These are phyloP conservation scores for Oxycera nigricornis DNA, from an alignment of 2,888 invertebrate species.

Conservation along the genomic window DNA sequence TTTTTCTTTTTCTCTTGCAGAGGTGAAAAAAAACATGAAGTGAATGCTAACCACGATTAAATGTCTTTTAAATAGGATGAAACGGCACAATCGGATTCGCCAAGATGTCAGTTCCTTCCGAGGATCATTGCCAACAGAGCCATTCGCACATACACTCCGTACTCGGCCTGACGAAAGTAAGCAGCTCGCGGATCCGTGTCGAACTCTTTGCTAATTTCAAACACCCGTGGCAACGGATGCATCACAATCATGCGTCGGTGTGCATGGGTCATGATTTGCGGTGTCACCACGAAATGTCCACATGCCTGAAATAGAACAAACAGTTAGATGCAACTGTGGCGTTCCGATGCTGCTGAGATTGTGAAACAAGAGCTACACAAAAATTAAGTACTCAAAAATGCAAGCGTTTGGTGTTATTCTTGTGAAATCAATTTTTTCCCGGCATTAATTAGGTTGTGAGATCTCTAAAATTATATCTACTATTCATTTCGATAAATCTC, in stretches of 20 bases:
- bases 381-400: too few species aligned
- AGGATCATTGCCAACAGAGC: slow-evolving; percentile 92
- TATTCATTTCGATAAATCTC: slow-evolving; percentile 50
- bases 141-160: slow-evolving; percentile 99
- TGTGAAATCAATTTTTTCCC: too few species aligned
- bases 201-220: slow-evolving; percentile 94
- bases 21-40: neutral
- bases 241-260: slow-evolving; percentile 94
- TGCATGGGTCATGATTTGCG: slow-evolving; percentile 93
- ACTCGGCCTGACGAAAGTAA: slow-evolving; percentile 97
- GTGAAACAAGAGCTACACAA: too few species aligned
- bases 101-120: slow-evolving; percentile 61
- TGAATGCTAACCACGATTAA: neutral
- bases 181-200: slow-evolving; percentile 97
- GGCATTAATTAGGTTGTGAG: too few species aligned
- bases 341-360: neutral
- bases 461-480: neutral
- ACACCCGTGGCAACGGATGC: slow-evolving; percentile 94
- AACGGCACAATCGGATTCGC: neutral
- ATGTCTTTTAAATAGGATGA: slow-evolving; percentile 5
- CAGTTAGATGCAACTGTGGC: neutral
- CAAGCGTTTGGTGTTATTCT: too few species aligned
- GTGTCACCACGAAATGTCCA: slow-evolving; percentile 89
- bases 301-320: slow-evolving; percentile 70
- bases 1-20: neutral